phyloP scores from a whole-genome alignment of 2,888 invertebrate species.

The Subacronicta megacephala region DNA sequence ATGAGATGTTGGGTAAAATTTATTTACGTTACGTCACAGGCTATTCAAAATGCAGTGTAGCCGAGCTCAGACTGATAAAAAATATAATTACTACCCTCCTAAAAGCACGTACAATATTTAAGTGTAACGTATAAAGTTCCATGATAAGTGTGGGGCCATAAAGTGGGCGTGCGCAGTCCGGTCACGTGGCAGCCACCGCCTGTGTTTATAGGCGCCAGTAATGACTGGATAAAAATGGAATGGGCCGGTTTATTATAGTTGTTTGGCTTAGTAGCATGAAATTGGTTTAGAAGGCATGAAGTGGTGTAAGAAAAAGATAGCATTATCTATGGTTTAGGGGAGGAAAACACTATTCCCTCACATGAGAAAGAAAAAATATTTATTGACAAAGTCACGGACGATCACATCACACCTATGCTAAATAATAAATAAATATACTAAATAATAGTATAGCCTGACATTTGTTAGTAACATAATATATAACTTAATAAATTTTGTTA shows the following conservation, averaged over 20 bases:
- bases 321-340: neutral
- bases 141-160: constrained; percentile 60
- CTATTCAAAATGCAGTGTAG: neutral
- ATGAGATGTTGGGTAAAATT: no score
- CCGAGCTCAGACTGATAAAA: constrained; percentile 32
- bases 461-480: no score
- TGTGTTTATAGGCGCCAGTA: constrained; percentile 56
- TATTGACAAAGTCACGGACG: no score
- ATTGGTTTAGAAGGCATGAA: constrained; percentile 29
- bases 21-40: no score
- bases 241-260: constrained; percentile 55
- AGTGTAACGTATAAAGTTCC: constrained; percentile 59
- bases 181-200: constrained; percentile 59
- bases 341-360: no score
- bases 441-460: no score
- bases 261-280: constrained; percentile 23
- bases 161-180: constrained; percentile 51
- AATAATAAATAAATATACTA: no score
- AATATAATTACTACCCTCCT: constrained; percentile 47
- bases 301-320: neutral
- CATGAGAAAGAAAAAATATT: no score
- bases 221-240: constrained; percentile 62
- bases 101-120: constrained; percentile 58
- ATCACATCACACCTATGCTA: no score
- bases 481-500: no score